phyloP scores from a whole-genome alignment of 2,797 vertebrate genomes.

The Mus caroli region DNA sequence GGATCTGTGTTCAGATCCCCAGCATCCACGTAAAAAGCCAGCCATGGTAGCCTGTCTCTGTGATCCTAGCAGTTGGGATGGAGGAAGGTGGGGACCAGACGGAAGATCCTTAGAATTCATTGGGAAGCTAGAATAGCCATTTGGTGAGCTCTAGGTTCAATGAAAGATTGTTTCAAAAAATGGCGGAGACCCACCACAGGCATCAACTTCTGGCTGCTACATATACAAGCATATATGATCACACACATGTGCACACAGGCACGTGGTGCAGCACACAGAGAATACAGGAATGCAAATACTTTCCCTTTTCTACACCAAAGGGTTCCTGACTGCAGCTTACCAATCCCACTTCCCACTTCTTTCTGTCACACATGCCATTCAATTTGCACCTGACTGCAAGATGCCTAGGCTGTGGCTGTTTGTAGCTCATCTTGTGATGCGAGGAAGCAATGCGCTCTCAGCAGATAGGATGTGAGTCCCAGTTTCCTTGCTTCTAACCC shows the following conservation, averaged over 20 bases:
- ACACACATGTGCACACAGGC: background rate
- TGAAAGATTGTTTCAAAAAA: background rate
- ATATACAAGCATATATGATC: background rate
- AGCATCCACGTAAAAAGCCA: background rate
- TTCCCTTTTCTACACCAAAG: background rate
- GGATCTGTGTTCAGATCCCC: background rate
- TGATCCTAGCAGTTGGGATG: background rate
- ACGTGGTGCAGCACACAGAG: background rate
- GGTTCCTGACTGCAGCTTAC: background rate
- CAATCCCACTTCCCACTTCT: accelerated
- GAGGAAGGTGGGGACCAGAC: background rate
- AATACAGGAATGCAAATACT: background rate
- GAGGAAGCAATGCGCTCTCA: background rate
- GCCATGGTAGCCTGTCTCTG: background rate
- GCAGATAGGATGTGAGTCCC: too few species aligned
- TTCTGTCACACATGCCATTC: background rate
- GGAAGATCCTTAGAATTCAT: too few species aligned
- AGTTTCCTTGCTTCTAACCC: background rate
- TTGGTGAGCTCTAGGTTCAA: background rate
- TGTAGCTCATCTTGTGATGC: background rate
- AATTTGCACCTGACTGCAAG: background rate
- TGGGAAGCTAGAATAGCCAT: background rate
- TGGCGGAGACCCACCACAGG: background rate
- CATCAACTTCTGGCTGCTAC: background rate
- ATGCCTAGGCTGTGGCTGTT: accelerated